Base-by-base conservation (phyloP, 2,888 invertebrate genomes). In the Agonopterix arenella region DNA sequence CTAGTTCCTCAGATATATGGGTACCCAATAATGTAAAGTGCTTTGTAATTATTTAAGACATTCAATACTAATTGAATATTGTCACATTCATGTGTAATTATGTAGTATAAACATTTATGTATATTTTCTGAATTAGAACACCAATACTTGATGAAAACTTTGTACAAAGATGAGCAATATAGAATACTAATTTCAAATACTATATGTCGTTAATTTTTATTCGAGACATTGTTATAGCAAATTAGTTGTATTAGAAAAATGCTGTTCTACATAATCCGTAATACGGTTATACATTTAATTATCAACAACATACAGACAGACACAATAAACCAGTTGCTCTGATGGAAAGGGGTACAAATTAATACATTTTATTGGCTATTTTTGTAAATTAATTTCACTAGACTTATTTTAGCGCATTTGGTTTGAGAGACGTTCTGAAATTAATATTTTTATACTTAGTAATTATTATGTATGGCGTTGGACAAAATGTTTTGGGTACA, bases 111-210 rank as follows among this genome's bases (percentile, higher is more conserved):
- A 63, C 57, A 70, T 67, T 70, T 80, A 81, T 82, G 18, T 18
- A 48, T 48, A 86, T 84, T 82, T 84, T 83, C 77, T 73, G 74
- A 81, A 80, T 73, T 77, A 77, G 72, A 86, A 88, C 88, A 89
- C 88, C 89, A 88, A 89, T 84, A 82, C 74, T 76, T 80, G 68
- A 82, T 73, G 82, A 82, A 81, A 89, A 86, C 86, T 84, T 86
- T 88, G 89, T 89, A 89, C 89, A 89, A 89, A 88, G 73, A 84
- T 76, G 78, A 89, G 89, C 89, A 89, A 89, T 89, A 89, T 89
- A 88, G 84, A 75, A 77, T 77, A 74, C 61, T 76, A 74, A 80
- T 75, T 82, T 81, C 68, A 76, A 79, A 73, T 74, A 75, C 59
- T 73, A 72, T 76, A 80, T 62, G 70, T 66, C 78, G 72, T 77